Conservation (phyloP, 2,888 invertebrate species). For the Rhagium mordax region DNA sequence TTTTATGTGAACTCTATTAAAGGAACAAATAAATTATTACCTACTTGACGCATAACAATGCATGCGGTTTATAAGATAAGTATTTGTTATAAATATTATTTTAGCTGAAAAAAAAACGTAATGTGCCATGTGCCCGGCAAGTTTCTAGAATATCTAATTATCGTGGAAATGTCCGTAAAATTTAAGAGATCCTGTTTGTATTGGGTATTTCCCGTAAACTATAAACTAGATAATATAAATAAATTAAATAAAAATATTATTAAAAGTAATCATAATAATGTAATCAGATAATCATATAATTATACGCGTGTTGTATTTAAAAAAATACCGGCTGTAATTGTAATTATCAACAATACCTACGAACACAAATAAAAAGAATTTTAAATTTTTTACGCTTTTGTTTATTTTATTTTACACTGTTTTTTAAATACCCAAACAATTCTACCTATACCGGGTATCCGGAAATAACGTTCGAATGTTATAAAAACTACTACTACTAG, state of each 20-base stretch:
- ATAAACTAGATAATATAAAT: background rate
- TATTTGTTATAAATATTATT: background rate
- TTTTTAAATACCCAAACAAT: too few species aligned
- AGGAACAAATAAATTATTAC: background rate
- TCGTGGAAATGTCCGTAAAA: background rate
- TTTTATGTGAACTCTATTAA: background rate
- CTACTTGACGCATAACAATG: background rate
- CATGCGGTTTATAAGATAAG: background rate
- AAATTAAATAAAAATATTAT: background rate
- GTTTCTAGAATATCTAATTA: background rate
- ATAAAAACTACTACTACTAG: too few species aligned
- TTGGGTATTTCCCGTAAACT: background rate
- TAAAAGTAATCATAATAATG: background rate
- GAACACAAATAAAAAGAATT: too few species aligned
- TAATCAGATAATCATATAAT: background rate
- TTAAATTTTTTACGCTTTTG: too few species aligned
- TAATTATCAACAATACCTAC: too few species aligned
- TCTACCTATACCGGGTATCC: too few species aligned
- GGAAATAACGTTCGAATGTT: too few species aligned
- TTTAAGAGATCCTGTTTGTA: background rate
- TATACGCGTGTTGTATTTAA: too few species aligned
- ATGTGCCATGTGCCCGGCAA: background rate
- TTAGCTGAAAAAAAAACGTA: background rate
- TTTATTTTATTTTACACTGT: too few species aligned
- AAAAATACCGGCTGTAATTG: too few species aligned